These are phyloP conservation scores for Acronicta leporina DNA, from an alignment of 2,888 invertebrate genomes.

Conservation along the genomic window DNA sequence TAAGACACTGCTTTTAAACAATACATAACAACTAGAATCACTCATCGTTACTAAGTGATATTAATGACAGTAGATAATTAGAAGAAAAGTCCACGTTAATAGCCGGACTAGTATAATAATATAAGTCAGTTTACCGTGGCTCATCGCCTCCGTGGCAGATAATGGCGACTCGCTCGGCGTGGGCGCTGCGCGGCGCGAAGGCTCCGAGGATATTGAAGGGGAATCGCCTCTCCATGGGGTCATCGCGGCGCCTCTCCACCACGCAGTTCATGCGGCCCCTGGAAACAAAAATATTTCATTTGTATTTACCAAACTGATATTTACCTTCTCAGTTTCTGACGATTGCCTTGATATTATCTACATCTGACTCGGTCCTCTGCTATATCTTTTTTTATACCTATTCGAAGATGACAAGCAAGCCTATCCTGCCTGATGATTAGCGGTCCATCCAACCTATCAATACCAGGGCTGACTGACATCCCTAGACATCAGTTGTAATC, in stretches of 20 bases:
- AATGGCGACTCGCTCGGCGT: constrained; percentile 96
- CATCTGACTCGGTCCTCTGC: too few relatives aligned
- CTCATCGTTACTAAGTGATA: not conserved
- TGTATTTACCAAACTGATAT: too few relatives aligned
- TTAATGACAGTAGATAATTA: not conserved
- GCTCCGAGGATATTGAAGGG: constrained; percentile 86
- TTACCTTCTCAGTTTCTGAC: too few relatives aligned
- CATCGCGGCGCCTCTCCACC: constrained; percentile 95
- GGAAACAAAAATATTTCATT: constrained; percentile 46
- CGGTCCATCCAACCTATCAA: too few relatives aligned
- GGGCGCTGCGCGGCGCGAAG: constrained; percentile 83
- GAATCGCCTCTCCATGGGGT: constrained; percentile 91
- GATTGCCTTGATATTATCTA: too few relatives aligned
- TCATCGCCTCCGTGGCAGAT: constrained; percentile 95
- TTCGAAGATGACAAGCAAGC: too few relatives aligned
- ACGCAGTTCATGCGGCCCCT: constrained; percentile 97
- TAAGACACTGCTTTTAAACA: too few relatives aligned
- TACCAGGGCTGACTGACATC: too few relatives aligned
- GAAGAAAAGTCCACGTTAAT: too few relatives aligned
- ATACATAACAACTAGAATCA: not conserved
- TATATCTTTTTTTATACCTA: too few relatives aligned
- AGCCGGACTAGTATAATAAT: not conserved
- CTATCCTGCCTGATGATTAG: too few relatives aligned
- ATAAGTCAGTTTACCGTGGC: constrained; percentile 67
- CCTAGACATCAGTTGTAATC: too few relatives aligned